Evolutionary conservation across 2,113 vertebrate species (phyloP).

Genomic region (Leuciscus idus): DNA sequence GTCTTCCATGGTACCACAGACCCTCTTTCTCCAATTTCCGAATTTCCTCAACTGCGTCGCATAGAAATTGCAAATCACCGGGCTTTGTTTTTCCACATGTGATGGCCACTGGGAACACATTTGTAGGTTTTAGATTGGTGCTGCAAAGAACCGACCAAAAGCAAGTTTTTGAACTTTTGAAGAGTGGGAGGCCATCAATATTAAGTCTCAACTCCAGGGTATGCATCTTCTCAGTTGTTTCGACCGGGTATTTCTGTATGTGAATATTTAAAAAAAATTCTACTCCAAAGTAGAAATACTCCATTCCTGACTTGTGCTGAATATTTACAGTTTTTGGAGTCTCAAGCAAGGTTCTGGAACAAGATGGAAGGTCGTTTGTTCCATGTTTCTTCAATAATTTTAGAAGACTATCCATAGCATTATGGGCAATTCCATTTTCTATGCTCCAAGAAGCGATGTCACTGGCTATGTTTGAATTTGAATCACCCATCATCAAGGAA

Average conservation of each 20-base stretch:
- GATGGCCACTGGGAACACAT: not conserved
- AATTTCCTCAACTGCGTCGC: not conserved
- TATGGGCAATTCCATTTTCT: not conserved
- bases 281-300: slow-evolving; percentile 31
- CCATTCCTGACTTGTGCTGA: slow-evolving; percentile 23
- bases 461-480: not conserved
- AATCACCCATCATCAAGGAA: not conserved
- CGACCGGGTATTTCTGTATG: not conserved
- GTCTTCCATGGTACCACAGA: not conserved
- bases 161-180: not conserved
- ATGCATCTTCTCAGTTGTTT: not conserved
- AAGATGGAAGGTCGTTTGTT: slow-evolving; percentile 1
- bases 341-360: slow-evolving; percentile 9
- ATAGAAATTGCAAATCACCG: not conserved
- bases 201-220: not conserved
- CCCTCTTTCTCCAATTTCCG: not conserved
- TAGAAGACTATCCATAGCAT: not conserved
- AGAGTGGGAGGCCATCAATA: not conserved
- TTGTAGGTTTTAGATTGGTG: not conserved
- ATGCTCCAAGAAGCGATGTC: not conserved
- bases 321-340: slow-evolving; percentile 16
- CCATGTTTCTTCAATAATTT: not conserved
- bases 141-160: not conserved
- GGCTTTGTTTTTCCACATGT: not conserved
- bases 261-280: not conserved